Base-by-base conservation (phyloP, 2,888 invertebrate species). In the Ypsolopha sequella region DNA sequence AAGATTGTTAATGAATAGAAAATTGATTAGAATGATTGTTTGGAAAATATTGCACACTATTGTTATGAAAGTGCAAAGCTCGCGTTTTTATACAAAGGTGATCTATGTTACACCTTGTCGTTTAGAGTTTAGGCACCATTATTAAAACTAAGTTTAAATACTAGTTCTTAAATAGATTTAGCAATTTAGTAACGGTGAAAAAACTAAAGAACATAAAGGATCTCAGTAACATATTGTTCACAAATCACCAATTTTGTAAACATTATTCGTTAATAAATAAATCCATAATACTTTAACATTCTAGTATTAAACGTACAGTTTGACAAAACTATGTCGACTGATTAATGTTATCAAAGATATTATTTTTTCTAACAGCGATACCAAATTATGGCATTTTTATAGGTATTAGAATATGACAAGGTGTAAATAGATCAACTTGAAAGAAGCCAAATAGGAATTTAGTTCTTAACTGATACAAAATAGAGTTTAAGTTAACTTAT, bases 401-500 rank as follows among this genome's bases (percentile, higher is more conserved):
- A 60, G 52, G 65, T 67, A 69, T 68, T 50, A 41, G 43, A 51
- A 41, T 68, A 67, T 65, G 60, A 73, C 84, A 84, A 84, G 85
- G 82, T 85, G 81, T 84, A 80, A 82, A 71, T 75, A 70, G 84
- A 86, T 86, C 86, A 85, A 86, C 86, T 86, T 85, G 76, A 85
- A 85, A 85, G 86, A 86, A 86, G 86, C 86, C 86, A 86, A 86
- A 86, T 80, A 68, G 76, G 68, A 72, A 73, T 38, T 70, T 79
- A 82, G 81, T 77, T 82, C 80, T 81, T 67, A 60, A 63, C 49
- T 46, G 73, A 76, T 65, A 41, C n/a, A n/a, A 11, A 39, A 11
- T 39, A 48, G 33, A 39, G 39, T 33, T 6, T 74, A 73, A 69
- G 69, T 61, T 63, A 54, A 52, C 35, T 49, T 56, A 54, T 51